Percentiles rank a stretch among this genome's conserved stretches.
Evolutionary conservation across 2,797 vertebrate genomes (phyloP).

Genomic region (Hapalemur alaotrensis): DNA sequence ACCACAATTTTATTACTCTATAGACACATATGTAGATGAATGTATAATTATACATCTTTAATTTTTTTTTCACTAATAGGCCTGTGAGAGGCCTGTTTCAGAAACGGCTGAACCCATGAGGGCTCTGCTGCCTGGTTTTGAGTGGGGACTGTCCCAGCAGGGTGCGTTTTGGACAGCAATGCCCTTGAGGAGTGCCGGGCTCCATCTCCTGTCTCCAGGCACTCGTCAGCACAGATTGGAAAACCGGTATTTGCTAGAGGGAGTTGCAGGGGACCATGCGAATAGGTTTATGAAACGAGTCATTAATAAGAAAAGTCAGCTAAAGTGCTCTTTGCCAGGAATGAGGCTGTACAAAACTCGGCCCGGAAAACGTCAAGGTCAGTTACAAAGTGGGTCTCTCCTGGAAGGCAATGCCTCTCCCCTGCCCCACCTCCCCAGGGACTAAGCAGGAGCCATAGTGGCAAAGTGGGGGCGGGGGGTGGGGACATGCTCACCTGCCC

Average conservation of each 20-base stretch:
- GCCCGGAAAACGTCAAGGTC: not conserved
- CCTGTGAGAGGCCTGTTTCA: not conserved
- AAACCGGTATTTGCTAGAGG: not conserved
- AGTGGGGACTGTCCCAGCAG: not conserved
- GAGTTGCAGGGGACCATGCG: slow-evolving; percentile 33
- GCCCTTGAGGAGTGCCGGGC: not conserved
- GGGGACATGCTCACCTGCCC: too few species aligned
- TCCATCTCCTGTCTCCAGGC: slow-evolving; percentile 14
- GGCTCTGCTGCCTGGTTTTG: not conserved
- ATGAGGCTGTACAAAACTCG: not conserved
- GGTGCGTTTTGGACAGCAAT: not conserved
- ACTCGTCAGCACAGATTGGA: slow-evolving; percentile 58
- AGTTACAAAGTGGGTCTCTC: not conserved
- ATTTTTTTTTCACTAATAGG: not conserved
- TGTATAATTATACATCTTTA: not conserved
- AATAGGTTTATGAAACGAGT: slow-evolving; percentile 36
- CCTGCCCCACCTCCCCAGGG: not conserved
- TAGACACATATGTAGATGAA: not conserved
- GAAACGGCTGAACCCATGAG: not conserved
- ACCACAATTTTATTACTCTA: not conserved
- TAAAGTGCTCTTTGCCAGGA: not conserved
- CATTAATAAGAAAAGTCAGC: slow-evolving; percentile 5
- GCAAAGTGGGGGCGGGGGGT: accelerated
- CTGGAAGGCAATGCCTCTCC: not conserved
- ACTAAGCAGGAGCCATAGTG: accelerated